A percentile compares a stretch with the other conserved stretches of the same genome.
These are phyloP conservation scores for Microctenopoma stevenorrisi DNA, from an alignment of 2,797 vertebrate species.

Conservation along the genomic window DNA sequence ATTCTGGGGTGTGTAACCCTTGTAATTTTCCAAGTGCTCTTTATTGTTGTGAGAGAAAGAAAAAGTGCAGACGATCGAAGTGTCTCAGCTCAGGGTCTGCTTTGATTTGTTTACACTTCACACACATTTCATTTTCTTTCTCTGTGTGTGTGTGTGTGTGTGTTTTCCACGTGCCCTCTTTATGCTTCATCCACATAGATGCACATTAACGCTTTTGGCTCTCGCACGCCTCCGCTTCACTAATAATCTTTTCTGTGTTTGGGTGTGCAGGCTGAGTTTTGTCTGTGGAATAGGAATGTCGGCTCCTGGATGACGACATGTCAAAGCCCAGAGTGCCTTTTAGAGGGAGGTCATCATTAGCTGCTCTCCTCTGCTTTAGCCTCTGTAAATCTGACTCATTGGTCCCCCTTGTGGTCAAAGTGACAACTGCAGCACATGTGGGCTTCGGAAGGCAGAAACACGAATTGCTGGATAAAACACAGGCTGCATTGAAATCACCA, in stretches of 20 bases:
- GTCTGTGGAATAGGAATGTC: slow-evolving; percentile 20
- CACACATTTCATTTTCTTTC: slow-evolving; percentile 37
- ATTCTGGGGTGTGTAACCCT: slow-evolving; percentile 79
- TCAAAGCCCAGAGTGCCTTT: slow-evolving; percentile 4
- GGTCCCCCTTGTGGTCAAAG: slow-evolving; percentile 75
- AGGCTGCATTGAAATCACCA: slow-evolving; percentile 69
- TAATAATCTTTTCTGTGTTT: slow-evolving; percentile 29
- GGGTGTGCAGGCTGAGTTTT: slow-evolving; percentile 14
- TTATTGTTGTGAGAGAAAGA: slow-evolving; percentile 72
- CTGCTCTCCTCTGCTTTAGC: slow-evolving; percentile 6
- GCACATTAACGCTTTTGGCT: slow-evolving; percentile 59
- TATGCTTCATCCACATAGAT: slow-evolving; percentile 36
- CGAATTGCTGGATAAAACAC: slow-evolving; percentile 65
- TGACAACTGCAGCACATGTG: slow-evolving; percentile 41
- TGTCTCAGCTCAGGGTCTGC: slow-evolving; percentile 64
- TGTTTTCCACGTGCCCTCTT: slow-evolving; percentile 29
- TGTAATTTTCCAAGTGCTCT: slow-evolving; percentile 78
- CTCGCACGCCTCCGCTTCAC: slow-evolving; percentile 12
- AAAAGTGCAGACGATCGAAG: slow-evolving; percentile 67
- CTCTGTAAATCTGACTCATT: slow-evolving; percentile 36
- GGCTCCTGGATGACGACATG: slow-evolving; percentile 5
- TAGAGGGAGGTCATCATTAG: slow-evolving; percentile 32
- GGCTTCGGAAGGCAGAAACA: slow-evolving; percentile 30
- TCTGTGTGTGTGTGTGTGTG: background rate
- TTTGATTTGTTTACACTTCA: slow-evolving; percentile 72